phyloP scores from a whole-genome alignment of 2,888 invertebrate species.

The Penaeus monodon region DNA sequence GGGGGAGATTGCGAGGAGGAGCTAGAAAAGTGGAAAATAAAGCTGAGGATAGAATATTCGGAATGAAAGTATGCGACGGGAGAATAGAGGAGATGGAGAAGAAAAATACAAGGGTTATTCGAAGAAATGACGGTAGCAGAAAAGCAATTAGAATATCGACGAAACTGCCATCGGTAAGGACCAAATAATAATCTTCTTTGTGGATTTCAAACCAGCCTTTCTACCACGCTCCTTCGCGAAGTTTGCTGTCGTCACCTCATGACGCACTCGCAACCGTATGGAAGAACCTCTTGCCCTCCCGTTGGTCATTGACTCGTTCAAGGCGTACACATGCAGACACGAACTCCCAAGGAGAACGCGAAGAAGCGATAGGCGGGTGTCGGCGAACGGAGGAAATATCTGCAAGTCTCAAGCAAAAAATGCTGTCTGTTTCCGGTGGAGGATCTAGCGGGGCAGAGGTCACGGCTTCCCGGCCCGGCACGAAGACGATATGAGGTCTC shows the following conservation, averaged over 20 bases:
- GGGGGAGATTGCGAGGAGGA: constrained; percentile 8
- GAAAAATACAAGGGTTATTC: background rate
- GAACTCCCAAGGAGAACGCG: background rate
- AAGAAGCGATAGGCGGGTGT: background rate
- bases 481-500: constrained; percentile 7
- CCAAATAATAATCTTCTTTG: background rate
- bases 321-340: background rate
- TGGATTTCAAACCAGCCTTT: no score
- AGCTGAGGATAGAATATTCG: background rate
- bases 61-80: no score
- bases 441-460: constrained; percentile 24
- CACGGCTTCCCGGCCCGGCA: constrained; percentile 26
- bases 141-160: background rate
- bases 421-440: constrained; percentile 35
- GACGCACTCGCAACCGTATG: no score
- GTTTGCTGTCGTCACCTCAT: no score
- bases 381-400: background rate
- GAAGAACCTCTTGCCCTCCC: no score
- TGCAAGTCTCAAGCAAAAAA: constrained; percentile 17
- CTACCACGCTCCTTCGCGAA: no score
- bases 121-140: no score
- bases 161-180: background rate
- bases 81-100: no score
- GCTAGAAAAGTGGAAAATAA: background rate
- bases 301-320: no score